Evolutionary conservation across 2,797 vertebrate species (phyloP), one percentile per base, ranked within the genome.

Genomic region (Sebastes flavidus): DNA sequence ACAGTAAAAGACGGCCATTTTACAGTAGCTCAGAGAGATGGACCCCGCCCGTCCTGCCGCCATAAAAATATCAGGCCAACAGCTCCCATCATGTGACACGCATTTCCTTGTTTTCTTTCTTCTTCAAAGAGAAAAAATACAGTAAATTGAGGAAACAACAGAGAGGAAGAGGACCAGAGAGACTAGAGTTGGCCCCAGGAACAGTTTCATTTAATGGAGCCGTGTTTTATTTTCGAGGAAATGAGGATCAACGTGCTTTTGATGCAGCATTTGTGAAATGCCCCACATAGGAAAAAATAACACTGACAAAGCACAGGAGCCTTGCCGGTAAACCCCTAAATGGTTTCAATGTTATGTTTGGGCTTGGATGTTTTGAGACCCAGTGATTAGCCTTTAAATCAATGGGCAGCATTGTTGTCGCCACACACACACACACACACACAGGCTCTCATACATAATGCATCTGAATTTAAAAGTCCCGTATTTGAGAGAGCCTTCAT

Each of bases 371-470:
- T 90, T 92, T 87, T 88, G 75, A 87, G 79, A 83, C 79, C 75
- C 79, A 75, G 90, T 92, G 94, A 95, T 95, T 95, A 94, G 92
- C 94, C 87, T 91, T 87, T 93, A 93, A 92, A 95, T 96, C 93
- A 95, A 90, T 93, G 88, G 87, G 81, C 85, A 81, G 88, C 83
- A 86, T 87, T 94, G 92, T 94, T 90, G 88, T 91, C 84, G 81
- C 87, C 76, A 55, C 80, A 82, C 85, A 68, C 89, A 80, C 86
- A 66, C 89, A 82, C 86, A 66, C 30, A 82, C 85, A 68, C 77
- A 55, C 80, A 82, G 75, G 72, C 70, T 74, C 89, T 95, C 93
- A 95, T 96, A 87, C 92, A 95, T 96, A 95, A 95, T 95, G 90
- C 90, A 96, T 93, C 82, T 66, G 65, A 88, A 88, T 92, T 88